These are phyloP conservation scores for Alviniconcha marisindica DNA, from an alignment of 1,140 invertebrate genomes.

Conservation along the genomic window DNA sequence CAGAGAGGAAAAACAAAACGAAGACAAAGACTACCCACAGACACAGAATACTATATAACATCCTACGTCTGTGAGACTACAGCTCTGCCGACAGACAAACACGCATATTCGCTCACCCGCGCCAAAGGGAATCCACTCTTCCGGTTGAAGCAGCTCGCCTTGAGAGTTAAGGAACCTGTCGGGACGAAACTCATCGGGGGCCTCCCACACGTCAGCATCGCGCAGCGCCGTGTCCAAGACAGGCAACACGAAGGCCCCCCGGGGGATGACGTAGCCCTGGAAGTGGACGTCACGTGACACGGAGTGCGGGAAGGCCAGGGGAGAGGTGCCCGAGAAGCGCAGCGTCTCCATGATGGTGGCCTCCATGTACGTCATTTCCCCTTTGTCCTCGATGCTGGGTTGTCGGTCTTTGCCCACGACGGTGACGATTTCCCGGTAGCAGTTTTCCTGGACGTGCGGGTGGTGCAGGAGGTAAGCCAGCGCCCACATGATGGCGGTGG, in stretches of 20 bases:
- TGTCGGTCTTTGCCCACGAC: conserved; percentile 31
- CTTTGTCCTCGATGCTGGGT: conserved; percentile 83
- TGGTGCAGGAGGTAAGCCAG: conserved; percentile 87
- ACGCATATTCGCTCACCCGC: conserved; percentile 1
- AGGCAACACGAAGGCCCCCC: conserved; percentile 70
- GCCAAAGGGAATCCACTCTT: conserved; percentile 42
- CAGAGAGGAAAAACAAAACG: too few species aligned
- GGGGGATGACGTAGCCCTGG: conserved; percentile 70
- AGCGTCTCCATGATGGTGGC: conserved; percentile 71
- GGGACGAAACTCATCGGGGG: conserved; percentile 83
- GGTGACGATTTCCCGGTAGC: conserved; percentile 90
- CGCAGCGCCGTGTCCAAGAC: conserved; percentile 72
- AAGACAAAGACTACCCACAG: too few species aligned
- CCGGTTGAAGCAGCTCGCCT: conserved; percentile 21
- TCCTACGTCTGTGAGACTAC: too few species aligned
- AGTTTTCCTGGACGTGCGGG: conserved; percentile 84
- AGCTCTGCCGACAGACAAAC: too few species aligned
- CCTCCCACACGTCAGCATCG: conserved; percentile 78
- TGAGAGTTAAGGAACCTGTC: conserved; percentile 77
- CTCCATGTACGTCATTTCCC: conserved; percentile 54
- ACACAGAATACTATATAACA: too few species aligned
- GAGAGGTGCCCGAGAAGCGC: conserved; percentile 70
- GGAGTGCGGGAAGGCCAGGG: conserved; percentile 73
- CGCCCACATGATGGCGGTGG: conserved; percentile 91
- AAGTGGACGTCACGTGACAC: conserved; percentile 63